Percentiles rank a stretch among this genome's conserved stretches.
Conservation (phyloP, 2,888 invertebrate genomes). For the Mechanitis mazaeus region DNA sequence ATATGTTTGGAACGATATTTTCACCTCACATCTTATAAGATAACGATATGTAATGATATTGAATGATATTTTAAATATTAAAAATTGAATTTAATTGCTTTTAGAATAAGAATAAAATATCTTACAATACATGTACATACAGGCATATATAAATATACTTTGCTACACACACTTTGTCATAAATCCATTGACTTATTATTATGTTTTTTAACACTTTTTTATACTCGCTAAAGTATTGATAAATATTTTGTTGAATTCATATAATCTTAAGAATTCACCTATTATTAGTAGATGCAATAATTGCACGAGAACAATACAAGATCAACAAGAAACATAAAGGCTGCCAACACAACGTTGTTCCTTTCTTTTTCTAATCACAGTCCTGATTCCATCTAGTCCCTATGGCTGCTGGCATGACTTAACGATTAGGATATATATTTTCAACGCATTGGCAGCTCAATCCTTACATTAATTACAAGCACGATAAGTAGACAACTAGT, state of each 20-base stretch:
- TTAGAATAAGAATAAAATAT: constrained; percentile 20
- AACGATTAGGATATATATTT: no score
- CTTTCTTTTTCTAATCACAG: constrained; percentile 1
- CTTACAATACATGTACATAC: constrained; percentile 15
- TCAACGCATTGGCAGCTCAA: not conserved
- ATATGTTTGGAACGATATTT: not conserved
- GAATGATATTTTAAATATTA: constrained; percentile 17
- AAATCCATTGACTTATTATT: not conserved
- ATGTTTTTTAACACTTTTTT: not conserved
- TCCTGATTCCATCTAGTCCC: not conserved
- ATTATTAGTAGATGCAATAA: constrained; percentile 52
- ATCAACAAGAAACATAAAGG: constrained; percentile 44
- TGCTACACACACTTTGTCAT: constrained; percentile 16
- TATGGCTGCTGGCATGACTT: not conserved
- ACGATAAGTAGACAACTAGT: constrained; percentile 60
- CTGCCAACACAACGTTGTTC: constrained; percentile 26
- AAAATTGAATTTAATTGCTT: constrained; percentile 19
- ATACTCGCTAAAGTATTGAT: constrained; percentile 1
- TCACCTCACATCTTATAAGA: not conserved
- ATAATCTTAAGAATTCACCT: constrained; percentile 5
- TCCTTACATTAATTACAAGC: constrained; percentile 40
- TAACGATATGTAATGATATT: constrained; percentile 6
- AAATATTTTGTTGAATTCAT: not conserved
- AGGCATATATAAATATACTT: constrained; percentile 13
- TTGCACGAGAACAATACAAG: constrained; percentile 52